Percentiles rank a stretch among this genome's conserved stretches.
Conservation (phyloP, 2,797 vertebrate genomes). For the Scarus forsteni region DNA sequence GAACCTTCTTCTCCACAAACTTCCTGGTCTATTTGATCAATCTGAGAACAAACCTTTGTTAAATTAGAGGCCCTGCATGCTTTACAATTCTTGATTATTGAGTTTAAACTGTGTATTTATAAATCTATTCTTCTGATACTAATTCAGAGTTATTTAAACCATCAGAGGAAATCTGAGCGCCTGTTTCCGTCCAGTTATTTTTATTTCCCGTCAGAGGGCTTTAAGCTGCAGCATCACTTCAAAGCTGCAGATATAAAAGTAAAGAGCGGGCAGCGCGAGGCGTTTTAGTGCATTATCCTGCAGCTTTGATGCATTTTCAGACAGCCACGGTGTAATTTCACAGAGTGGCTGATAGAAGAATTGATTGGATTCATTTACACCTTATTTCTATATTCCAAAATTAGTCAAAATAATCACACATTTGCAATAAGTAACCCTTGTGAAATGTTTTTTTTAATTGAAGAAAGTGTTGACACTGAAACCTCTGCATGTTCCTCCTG, state of each 20-base stretch:
- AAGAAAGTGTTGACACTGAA: too few relatives aligned
- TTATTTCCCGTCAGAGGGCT: background rate
- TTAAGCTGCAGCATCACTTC: background rate
- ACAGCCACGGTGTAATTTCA: conserved; percentile 10
- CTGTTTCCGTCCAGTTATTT: background rate
- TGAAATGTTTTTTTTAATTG: too few relatives aligned
- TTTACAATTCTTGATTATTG: too few relatives aligned
- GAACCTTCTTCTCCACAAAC: too few relatives aligned
- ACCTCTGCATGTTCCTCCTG: too few relatives aligned
- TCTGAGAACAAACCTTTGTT: too few relatives aligned
- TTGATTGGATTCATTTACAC: conserved; percentile 43
- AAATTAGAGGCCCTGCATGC: too few relatives aligned
- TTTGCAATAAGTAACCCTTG: too few relatives aligned
- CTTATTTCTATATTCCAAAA: conserved; percentile 8
- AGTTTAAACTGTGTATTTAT: background rate
- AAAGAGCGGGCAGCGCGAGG: background rate
- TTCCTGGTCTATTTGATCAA: too few relatives aligned
- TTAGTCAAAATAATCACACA: too few relatives aligned
- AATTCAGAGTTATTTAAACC: background rate
- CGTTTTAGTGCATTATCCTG: background rate
- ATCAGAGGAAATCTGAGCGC: background rate
- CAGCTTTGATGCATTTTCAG: conserved; percentile 20
- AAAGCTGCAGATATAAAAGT: background rate
- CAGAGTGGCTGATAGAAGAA: conserved; percentile 24
- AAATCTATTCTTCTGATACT: background rate